These are phyloP conservation scores for Notechis scutatus DNA, from an alignment of 2,113 vertebrate species.

Conservation along the genomic window DNA sequence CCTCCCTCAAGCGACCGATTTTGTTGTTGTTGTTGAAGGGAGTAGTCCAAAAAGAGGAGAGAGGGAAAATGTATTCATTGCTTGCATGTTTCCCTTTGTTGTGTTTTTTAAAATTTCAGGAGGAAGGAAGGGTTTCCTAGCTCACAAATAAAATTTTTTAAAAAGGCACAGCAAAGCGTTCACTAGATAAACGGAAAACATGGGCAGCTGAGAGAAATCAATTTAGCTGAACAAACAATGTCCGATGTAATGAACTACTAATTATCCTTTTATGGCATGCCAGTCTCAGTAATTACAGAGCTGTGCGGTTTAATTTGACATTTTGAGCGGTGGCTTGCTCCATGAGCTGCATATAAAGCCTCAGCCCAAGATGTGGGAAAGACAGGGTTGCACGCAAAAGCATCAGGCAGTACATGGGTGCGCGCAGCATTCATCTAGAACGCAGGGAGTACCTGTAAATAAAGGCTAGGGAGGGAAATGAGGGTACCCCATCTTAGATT, in stretches of 20 bases:
- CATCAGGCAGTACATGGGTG: neutral
- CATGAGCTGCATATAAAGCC: slow-evolving; percentile 83
- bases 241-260: slow-evolving; percentile 88
- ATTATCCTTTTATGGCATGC: slow-evolving; percentile 90
- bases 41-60: slow-evolving; percentile 53
- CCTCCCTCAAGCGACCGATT: slow-evolving; percentile 54
- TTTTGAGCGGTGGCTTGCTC: slow-evolving; percentile 82
- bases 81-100: neutral
- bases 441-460: slow-evolving; percentile 69
- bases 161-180: slow-evolving; percentile 67
- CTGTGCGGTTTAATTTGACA: slow-evolving; percentile 82
- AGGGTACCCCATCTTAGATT: neutral
- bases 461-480: neutral
- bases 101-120: slow-evolving; percentile 55
- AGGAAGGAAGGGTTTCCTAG: slow-evolving; percentile 80
- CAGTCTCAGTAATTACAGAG: slow-evolving; percentile 85
- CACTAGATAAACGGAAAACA: slow-evolving; percentile 83
- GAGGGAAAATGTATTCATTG: neutral
- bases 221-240: slow-evolving; percentile 90
- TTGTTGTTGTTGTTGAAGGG: slow-evolving; percentile 60
- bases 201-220: slow-evolving; percentile 87
- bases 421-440: slow-evolving; percentile 63
- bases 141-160: slow-evolving; percentile 66
- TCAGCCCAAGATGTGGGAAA: slow-evolving; percentile 59
- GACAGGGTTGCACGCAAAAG: neutral